Base-by-base conservation (phyloP, 2,797 vertebrate species). In the Ficedula albicollis region DNA sequence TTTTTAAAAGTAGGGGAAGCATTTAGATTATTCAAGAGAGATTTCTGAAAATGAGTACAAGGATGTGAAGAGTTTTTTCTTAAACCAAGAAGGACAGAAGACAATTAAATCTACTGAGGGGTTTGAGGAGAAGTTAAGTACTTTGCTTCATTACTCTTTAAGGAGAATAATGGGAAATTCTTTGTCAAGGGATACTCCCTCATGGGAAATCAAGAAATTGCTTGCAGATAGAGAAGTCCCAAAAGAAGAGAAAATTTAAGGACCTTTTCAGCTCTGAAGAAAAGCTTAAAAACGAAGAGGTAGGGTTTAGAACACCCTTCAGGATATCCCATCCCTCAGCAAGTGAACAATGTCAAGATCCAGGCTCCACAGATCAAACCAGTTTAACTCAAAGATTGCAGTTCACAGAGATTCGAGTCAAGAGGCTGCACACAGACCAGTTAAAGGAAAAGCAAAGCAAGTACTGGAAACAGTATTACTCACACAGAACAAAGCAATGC, bases 161-260 rank as follows among this genome's bases (percentile, higher is more conserved):
- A 79, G 86, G 54, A 94, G 55, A 92, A 76, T 63, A 92, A 92
- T 20, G 38, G 67, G 76, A 73, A 90, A 84, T 86, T 86, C 87
- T 82, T 95, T 25, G 1, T 82, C 94, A 91, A 80, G 90, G 74
- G 91, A 94, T 49, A 49, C 20, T 60, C 32, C 85, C 91, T 76
- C 83, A 54, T 5, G 77, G 91, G 94, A 95, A 93, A 96, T 87
- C 44, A 94, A 95, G 77, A 88, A 84, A 87, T 55, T 49, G 72
- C 89, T 93, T 81, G 67, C 56, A 88, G 94, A 82, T 55, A 64
- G 55, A 82, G 70, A 93, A 73, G 38, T 90, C 92, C 76, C 77
- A 39, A 39, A 79, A 76, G 91, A 95, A 84, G 34, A 89, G 29
- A 56, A 52, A 84, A 86, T 88, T 91, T 90, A 81, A 93, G 77